Evolutionary conservation across 2,888 invertebrate species (phyloP).

Genomic region (Malthinus seriepunctatus): DNA sequence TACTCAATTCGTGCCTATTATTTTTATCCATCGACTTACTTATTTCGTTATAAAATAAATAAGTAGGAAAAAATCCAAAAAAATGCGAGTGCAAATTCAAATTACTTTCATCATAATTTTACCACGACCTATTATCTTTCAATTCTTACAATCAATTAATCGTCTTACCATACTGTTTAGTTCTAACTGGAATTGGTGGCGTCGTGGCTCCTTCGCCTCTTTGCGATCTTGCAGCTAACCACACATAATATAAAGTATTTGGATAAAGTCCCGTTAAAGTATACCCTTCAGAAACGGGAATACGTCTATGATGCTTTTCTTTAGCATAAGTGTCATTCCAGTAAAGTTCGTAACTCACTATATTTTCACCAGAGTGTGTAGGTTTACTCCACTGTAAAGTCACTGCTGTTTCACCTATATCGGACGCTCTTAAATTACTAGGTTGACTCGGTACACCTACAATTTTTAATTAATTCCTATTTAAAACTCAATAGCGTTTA

Average conservation of each 20-base stretch:
- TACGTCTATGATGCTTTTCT: constrained; percentile 83
- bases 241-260: constrained; percentile 95
- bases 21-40: background rate
- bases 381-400: constrained; percentile 93
- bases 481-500: background rate
- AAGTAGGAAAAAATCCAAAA: background rate
- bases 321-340: constrained; percentile 97
- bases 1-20: background rate
- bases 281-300: constrained; percentile 82
- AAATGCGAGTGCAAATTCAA: background rate
- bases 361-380: constrained; percentile 87
- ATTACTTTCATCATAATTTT: no score
- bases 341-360: constrained; percentile 93
- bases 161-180: constrained; percentile 96
- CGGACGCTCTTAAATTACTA: constrained; percentile 82
- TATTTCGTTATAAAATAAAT: background rate
- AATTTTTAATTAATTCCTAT: constrained; percentile 10
- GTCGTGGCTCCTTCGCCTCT: constrained; percentile 95
- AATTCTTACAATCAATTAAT: background rate
- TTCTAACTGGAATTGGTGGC: constrained; percentile 90
- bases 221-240: constrained; percentile 92
- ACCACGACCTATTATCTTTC: no score
- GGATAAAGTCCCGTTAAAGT: constrained; percentile 90
- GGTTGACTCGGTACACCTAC: constrained; percentile 96
- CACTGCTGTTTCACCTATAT: constrained; percentile 88